Conservation (phyloP, 1,140 invertebrate species). For the Drosophila willistoni region DNA sequence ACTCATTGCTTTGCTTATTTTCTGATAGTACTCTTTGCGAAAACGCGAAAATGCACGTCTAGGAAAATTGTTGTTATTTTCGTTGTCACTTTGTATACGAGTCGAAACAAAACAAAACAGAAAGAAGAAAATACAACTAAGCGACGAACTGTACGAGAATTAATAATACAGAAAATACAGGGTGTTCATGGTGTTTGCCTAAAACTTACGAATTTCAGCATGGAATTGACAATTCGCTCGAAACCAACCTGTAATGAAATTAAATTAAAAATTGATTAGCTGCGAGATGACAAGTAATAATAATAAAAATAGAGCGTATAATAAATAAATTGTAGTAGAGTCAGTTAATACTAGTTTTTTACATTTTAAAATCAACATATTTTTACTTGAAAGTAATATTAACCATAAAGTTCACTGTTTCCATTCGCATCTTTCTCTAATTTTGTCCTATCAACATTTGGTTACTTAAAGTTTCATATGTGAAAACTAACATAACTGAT, state of each 20-base stretch:
- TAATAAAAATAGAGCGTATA: constrained; percentile 12
- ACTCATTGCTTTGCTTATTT: constrained; percentile 29
- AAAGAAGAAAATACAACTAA: constrained; percentile 1
- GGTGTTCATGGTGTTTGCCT: constrained; percentile 2
- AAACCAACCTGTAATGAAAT: constrained; percentile 41
- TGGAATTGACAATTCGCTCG: background rate
- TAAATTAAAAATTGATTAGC: constrained; percentile 17
- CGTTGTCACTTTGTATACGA: constrained; percentile 10
- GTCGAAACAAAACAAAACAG: constrained; percentile 38
- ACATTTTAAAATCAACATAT: too few relatives aligned
- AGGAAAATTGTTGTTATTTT: constrained; percentile 37
- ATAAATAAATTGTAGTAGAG: constrained; percentile 8
- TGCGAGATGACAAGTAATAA: background rate
- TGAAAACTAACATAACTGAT: too few relatives aligned
- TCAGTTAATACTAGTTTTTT: too few relatives aligned
- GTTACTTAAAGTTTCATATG: too few relatives aligned
- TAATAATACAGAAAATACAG: background rate
- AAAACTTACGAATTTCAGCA: constrained; percentile 32
- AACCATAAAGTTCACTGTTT: too few relatives aligned
- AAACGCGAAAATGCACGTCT: constrained; percentile 73
- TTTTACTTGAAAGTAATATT: too few relatives aligned
- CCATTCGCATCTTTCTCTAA: too few relatives aligned
- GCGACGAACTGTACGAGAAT: constrained; percentile 16
- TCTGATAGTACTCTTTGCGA: constrained; percentile 56
- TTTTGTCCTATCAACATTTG: too few relatives aligned